These are phyloP conservation scores for Anseranas semipalmata DNA, from an alignment of 2,113 vertebrate genomes.

Conservation along the genomic window DNA sequence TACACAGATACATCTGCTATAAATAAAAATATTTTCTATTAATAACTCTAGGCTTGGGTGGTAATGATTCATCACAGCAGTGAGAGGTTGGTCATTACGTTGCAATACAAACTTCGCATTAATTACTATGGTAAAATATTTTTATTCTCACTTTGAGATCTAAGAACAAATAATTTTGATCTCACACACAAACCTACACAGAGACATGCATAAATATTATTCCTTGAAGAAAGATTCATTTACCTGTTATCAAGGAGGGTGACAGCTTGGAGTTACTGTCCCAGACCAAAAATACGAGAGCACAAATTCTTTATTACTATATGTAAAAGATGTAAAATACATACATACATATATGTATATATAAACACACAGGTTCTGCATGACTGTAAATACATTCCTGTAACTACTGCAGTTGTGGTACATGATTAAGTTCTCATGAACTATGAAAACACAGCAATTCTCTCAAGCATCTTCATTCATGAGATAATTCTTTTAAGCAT, in stretches of 20 bases:
- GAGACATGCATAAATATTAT: neutral
- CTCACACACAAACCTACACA: neutral
- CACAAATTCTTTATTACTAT: neutral
- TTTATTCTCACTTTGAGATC: neutral
- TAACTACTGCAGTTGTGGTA: neutral
- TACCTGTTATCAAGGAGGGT: neutral
- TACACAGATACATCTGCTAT: neutral
- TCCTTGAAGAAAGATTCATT: neutral
- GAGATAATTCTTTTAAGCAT: neutral
- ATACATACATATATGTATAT: neutral
- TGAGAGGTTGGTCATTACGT: neutral
- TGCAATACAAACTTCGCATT: neutral
- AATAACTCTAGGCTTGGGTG: neutral
- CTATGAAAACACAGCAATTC: neutral
- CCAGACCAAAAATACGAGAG: neutral
- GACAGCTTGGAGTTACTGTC: neutral
- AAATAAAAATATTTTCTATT: neutral
- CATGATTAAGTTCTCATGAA: neutral
- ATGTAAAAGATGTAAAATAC: no score
- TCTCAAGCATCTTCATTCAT: neutral
- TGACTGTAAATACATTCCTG: neutral
- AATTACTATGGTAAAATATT: neutral
- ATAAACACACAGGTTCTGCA: neutral
- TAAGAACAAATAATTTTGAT: neutral
- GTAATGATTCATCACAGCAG: neutral